These are phyloP conservation scores for Agonum fuliginosum DNA, from an alignment of 2,888 invertebrate species.

Conservation along the genomic window DNA sequence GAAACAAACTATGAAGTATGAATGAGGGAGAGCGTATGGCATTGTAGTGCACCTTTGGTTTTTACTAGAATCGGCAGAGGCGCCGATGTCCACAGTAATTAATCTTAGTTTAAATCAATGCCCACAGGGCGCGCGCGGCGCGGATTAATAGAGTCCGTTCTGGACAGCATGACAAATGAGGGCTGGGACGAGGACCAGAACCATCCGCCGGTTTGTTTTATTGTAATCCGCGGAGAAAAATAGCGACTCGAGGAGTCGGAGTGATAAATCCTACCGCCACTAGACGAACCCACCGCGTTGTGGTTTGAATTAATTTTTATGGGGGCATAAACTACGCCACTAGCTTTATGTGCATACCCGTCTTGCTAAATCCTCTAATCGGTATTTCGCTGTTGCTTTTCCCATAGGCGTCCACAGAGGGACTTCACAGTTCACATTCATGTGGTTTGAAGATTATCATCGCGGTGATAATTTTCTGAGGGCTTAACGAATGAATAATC, in stretches of 20 bases:
- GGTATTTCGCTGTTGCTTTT: background rate
- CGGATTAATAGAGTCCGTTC: constrained; percentile 61
- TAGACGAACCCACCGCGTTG: background rate
- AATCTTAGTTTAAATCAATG: constrained; percentile 63
- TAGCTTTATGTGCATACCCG: constrained; percentile 27
- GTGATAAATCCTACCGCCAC: constrained; percentile 10
- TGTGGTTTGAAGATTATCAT: too few species aligned
- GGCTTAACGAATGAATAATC: too few species aligned
- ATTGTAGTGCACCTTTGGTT: background rate
- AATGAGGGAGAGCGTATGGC: background rate
- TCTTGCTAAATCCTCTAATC: constrained; percentile 27
- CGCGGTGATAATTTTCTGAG: too few species aligned
- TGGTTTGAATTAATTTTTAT: constrained; percentile 55
- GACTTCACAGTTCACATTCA: too few species aligned
- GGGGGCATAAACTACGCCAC: constrained; percentile 45
- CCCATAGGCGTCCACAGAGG: too few species aligned
- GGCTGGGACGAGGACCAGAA: constrained; percentile 43
- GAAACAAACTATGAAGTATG: background rate
- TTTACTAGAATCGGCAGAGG: constrained; percentile 23
- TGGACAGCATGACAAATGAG: constrained; percentile 57
- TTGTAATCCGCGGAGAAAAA: constrained; percentile 56
- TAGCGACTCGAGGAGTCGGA: constrained; percentile 27
- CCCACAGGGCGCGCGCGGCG: constrained; percentile 30
- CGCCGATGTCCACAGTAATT: constrained; percentile 55
- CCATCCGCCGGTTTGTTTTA: constrained; percentile 49